phyloP scores from a whole-genome alignment of 2,888 invertebrate species.

The Campoplex capitator region DNA sequence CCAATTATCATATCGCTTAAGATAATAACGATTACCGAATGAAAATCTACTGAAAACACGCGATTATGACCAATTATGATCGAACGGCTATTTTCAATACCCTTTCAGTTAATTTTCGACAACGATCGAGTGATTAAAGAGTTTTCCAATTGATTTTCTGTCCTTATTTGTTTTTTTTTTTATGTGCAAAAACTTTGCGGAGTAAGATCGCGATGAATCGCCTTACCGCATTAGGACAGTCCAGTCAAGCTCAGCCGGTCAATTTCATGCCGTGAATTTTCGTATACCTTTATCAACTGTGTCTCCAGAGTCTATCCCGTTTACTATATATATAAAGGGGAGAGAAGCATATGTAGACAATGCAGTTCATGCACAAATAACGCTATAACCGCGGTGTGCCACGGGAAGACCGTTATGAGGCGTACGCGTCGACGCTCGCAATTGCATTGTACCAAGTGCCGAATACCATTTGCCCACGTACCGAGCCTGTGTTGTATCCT shows the following conservation, averaged over 20 bases:
- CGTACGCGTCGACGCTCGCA: conserved; percentile 61
- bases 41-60: not conserved
- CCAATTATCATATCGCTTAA: not conserved
- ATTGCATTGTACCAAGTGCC: conserved; percentile 66
- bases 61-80: no score
- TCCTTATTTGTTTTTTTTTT: no score
- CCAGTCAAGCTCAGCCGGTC: not conserved
- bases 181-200: not conserved
- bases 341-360: conserved; percentile 34
- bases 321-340: not conserved
- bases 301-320: not conserved
- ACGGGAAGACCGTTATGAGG: conserved; percentile 67
- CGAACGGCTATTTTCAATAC: not conserved
- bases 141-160: not conserved
- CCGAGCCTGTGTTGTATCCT: conserved; percentile 43
- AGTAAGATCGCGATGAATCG: not conserved
- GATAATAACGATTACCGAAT: not conserved
- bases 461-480: conserved; percentile 70
- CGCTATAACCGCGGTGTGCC: conserved; percentile 54
- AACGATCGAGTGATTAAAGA: not conserved
- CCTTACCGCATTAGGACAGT: not conserved
- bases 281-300: not conserved
- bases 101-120: not conserved
- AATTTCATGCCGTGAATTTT: conserved; percentile 1
- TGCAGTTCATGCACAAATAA: conserved; percentile 22